Evolutionary conservation across 2,797 vertebrate species (phyloP).

Genomic region (Mormyrus hasselquistii): DNA sequence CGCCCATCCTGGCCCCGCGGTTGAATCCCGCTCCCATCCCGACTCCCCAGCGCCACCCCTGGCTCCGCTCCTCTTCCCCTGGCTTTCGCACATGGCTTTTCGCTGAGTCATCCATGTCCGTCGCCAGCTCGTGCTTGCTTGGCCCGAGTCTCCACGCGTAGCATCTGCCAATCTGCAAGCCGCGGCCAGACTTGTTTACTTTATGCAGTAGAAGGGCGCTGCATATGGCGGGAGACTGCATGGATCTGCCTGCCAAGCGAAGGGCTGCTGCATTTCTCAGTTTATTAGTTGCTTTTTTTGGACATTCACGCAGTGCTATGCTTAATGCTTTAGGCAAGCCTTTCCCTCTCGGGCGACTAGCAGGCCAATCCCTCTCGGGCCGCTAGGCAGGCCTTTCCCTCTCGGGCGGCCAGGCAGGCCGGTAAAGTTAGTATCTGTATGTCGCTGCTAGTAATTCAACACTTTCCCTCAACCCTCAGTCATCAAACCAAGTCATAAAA

Average conservation of each 20-base stretch:
- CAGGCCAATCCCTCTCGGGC: conserved; percentile 18
- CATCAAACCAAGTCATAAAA: neutral
- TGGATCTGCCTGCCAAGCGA: neutral
- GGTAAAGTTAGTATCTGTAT: neutral
- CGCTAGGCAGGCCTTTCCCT: conserved; percentile 4
- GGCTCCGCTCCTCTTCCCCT: neutral
- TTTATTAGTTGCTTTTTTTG: neutral
- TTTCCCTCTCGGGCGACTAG: conserved; percentile 6
- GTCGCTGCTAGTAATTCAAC: neutral
- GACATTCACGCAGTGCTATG: neutral
- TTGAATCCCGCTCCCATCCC: neutral
- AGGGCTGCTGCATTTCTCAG: neutral
- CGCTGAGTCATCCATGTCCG: neutral
- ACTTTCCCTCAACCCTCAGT: neutral
- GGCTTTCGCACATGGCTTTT: neutral
- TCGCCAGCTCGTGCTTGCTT: neutral
- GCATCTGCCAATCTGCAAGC: neutral
- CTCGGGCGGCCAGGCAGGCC: conserved; percentile 13
- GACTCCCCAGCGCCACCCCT: neutral
- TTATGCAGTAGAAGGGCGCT: neutral
- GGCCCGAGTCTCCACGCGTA: neutral
- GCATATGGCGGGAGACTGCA: neutral
- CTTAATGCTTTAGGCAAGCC: neutral
- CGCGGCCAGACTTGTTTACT: neutral
- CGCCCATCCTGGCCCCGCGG: neutral